Evolutionary conservation across 2,888 invertebrate species (phyloP).

Genomic region (Rotaria magnacalcarata): DNA sequence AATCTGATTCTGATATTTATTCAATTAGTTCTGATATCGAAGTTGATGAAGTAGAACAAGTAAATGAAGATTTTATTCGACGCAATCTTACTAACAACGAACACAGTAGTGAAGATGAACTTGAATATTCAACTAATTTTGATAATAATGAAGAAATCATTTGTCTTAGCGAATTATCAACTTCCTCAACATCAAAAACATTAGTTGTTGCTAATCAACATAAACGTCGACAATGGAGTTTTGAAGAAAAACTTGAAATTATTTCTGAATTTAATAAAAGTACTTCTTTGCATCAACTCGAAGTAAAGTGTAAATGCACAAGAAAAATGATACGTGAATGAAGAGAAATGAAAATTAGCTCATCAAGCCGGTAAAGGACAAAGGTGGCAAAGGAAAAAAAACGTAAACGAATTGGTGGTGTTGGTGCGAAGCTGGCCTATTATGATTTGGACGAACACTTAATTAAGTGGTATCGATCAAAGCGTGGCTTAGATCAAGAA

Average conservation of each 20-base stretch:
- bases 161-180: too few relatives aligned
- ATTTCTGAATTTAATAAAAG: background rate
- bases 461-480: conserved; percentile 10
- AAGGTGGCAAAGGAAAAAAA: background rate
- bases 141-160: too few relatives aligned
- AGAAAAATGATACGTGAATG: conserved; percentile 22
- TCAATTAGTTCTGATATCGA: background rate
- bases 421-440: background rate
- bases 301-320: background rate
- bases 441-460: background rate
- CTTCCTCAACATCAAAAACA: background rate
- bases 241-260: background rate
- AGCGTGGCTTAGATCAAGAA: background rate
- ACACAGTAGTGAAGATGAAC: background rate
- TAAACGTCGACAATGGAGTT: background rate
- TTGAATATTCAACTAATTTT: background rate
- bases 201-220: background rate
- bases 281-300: background rate
- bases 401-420: background rate
- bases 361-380: background rate
- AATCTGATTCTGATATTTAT: background rate
- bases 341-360: background rate
- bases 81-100: background rate
- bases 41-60: background rate
- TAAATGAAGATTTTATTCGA: background rate